Percentiles rank a stretch among this genome's conserved stretches.
phyloP scores from a whole-genome alignment of 2,797 vertebrate species.

The Sphenopsis melanotis region DNA sequence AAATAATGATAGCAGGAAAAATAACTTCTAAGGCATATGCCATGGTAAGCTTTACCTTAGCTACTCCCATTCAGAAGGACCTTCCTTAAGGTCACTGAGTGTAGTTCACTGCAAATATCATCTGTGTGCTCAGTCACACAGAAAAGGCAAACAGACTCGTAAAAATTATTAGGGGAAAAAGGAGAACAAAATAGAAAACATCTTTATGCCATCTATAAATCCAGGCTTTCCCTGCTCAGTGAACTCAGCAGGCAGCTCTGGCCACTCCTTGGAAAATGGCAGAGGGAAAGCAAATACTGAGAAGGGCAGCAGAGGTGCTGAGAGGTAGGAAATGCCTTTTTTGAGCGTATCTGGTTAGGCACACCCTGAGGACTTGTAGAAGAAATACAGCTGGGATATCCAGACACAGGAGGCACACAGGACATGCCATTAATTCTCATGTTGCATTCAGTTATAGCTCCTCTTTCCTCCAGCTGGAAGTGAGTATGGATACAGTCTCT shows the following conservation, averaged over 20 bases:
- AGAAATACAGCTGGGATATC: not conserved
- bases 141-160: not conserved
- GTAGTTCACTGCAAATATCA: not conserved
- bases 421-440: not conserved
- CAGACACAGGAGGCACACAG: accelerated
- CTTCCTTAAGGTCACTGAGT: not conserved
- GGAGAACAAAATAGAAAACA: not conserved
- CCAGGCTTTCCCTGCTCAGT: not conserved
- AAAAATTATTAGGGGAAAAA: not conserved
- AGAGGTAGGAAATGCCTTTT: not conserved
- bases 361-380: not conserved
- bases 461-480: not conserved
- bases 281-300: not conserved
- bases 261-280: not conserved
- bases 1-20: not conserved
- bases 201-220: not conserved
- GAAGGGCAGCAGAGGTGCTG: not conserved
- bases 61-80: not conserved
- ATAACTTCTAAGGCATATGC: not conserved
- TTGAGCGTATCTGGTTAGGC: not conserved
- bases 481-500: not conserved
- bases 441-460: not conserved
- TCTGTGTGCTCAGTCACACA: not conserved
- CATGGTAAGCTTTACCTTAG: not conserved
- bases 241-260: not conserved